A percentile compares a stretch with the other conserved stretches of the same genome.
phyloP scores from a whole-genome alignment of 1,140 invertebrate genomes.

The Hormaphis cornu region DNA sequence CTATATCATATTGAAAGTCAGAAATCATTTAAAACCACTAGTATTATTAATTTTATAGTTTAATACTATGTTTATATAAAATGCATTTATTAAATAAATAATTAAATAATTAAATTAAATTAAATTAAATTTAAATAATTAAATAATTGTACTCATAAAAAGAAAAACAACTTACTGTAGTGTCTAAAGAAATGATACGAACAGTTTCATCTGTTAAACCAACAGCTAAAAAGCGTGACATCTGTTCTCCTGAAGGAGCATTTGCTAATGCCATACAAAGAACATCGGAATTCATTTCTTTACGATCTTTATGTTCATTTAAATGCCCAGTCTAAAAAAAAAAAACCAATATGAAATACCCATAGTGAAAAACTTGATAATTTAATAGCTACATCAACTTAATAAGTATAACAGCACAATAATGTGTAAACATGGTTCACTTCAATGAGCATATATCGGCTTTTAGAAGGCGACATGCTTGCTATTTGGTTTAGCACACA shows the following conservation, averaged over 20 bases:
- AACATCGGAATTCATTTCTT: slow-evolving; percentile 93
- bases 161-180: slow-evolving; percentile 53
- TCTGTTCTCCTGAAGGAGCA: slow-evolving; percentile 87
- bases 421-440: slow-evolving; percentile 22
- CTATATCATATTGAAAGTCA: too few relatives aligned
- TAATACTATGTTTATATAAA: too few relatives aligned
- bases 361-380: neutral
- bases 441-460: slow-evolving; percentile 24
- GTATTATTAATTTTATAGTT: too few relatives aligned
- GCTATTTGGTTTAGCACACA: neutral
- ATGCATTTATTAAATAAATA: too few relatives aligned
- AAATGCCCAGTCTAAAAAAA: slow-evolving; percentile 80
- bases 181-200: slow-evolving; percentile 93
- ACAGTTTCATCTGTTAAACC: slow-evolving; percentile 95
- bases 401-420: slow-evolving; percentile 31
- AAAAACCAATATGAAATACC: slow-evolving; percentile 20
- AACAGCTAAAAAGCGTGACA: slow-evolving; percentile 93
- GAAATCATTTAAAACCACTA: too few relatives aligned
- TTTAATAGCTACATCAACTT: neutral
- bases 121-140: neutral
- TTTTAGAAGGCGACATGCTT: slow-evolving; percentile 21
- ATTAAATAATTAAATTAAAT: neutral
- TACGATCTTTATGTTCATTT: slow-evolving; percentile 95
- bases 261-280: slow-evolving; percentile 97
- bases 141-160: neutral